Conservation (phyloP, 2,888 invertebrate genomes). For the Mamestra brassicae region DNA sequence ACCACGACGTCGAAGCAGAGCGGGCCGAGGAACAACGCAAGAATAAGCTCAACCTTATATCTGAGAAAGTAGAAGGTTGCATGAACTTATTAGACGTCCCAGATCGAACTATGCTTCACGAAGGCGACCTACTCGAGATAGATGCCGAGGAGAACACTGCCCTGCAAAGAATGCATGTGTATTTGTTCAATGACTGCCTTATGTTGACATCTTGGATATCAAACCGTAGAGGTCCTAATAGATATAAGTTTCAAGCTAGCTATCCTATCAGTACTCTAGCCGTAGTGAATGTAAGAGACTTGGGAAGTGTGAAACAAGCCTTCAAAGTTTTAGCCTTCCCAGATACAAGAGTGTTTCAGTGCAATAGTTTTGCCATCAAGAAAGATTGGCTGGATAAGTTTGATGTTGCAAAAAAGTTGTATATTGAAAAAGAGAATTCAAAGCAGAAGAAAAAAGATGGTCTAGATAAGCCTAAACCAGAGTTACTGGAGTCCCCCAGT, state of each 20-base stretch:
- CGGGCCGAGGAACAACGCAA: slow-evolving; percentile 92
- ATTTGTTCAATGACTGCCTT: slow-evolving; percentile 97
- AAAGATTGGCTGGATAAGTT: slow-evolving; percentile 98
- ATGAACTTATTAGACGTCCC: slow-evolving; percentile 95
- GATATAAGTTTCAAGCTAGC: slow-evolving; percentile 95
- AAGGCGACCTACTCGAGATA: slow-evolving; percentile 97
- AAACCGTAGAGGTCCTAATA: slow-evolving; percentile 94
- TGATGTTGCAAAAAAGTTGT: slow-evolving; percentile 96
- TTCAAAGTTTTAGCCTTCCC: slow-evolving; percentile 98
- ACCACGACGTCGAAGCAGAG: slow-evolving; percentile 89
- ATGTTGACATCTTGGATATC: slow-evolving; percentile 96
- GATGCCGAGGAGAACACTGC: slow-evolving; percentile 97
- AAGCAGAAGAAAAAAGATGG: slow-evolving; percentile 89
- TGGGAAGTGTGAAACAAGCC: slow-evolving; percentile 97
- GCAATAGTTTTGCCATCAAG: slow-evolving; percentile 95
- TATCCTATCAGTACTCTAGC: slow-evolving; percentile 97
- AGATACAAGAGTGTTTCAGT: slow-evolving; percentile 97
- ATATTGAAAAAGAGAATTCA: slow-evolving; percentile 92
- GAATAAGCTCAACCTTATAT: slow-evolving; percentile 92
- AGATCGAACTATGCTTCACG: slow-evolving; percentile 95
- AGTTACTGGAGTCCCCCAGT: slow-evolving; percentile 86
- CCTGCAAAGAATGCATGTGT: slow-evolving; percentile 96
- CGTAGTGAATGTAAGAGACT: slow-evolving; percentile 97
- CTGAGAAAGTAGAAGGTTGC: slow-evolving; percentile 97
- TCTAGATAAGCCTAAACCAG: slow-evolving; percentile 83